Base-by-base conservation (phyloP, 2,797 vertebrate species). In the Staurois parvus region DNA sequence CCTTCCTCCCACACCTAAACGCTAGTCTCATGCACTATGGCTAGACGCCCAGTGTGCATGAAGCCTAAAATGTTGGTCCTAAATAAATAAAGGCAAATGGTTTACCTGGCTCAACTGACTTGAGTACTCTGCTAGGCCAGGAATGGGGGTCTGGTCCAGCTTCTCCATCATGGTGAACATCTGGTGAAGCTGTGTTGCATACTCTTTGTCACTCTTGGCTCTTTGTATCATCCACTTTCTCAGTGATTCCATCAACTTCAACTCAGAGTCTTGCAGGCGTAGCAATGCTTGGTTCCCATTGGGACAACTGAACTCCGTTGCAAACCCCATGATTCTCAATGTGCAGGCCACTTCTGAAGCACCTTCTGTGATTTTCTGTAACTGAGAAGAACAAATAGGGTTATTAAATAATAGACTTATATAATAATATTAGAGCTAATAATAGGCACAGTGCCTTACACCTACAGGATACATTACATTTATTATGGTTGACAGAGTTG, bases 141-240 rank as follows among this genome's bases (percentile, higher is more conserved):
- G 88, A 45, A 93, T 91, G 89, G 94, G 93, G 1, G 94, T 75
- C 0, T 94, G 79, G 24, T 98, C 97, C 91, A 96, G 90, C 88
- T 95, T 96, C 86, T 96, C 96, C 69, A 93, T 94, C 68, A 95
- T 88, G 69, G 89, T 88, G 24, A 92, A 92, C 97, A 99, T 98
- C 88, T 97, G 95, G 83, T 97, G 98, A 85, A 99, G 94, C 90
- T 98, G 94, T 3, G 93, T 91, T 0, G 96, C 96, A 0, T 99
- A 99, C 78, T 99, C 97, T 4, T 96, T 91, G 90, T 99, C 97
- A 0, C 97, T 97, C 94, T 97, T 99, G 0, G 96, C 96, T 0
- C 98, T 93, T 92, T 98, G 97, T 2, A 91, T 93, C 95, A 99
- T 98, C 97, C 98, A 99, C 89, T 97, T 99, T 91, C 95, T 97